phyloP scores from a whole-genome alignment of 2,113 vertebrate species.

The Mormyrus iriodes region DNA sequence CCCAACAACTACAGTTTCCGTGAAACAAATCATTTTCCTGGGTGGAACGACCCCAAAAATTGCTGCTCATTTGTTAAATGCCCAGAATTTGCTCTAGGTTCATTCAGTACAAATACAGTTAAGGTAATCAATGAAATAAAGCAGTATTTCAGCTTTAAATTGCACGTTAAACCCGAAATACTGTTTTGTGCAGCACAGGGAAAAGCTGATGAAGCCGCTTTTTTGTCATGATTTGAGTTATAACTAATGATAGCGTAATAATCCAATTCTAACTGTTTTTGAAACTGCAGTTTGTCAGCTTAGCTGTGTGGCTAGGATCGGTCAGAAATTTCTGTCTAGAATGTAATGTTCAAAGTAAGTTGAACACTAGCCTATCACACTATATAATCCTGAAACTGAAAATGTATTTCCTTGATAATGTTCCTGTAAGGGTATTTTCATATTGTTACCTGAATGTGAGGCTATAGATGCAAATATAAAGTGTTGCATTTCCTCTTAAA shows the following conservation, averaged over 20 bases:
- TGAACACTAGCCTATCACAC: not conserved
- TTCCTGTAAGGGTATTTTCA: not conserved
- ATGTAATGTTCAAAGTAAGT: not conserved
- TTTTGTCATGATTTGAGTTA: not conserved
- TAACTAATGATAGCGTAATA: not conserved
- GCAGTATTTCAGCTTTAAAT: not conserved
- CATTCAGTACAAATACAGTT: not conserved
- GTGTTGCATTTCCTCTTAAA: constrained; percentile 21
- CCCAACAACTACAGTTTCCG: constrained; percentile 58
- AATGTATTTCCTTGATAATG: not conserved
- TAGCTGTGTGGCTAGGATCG: not conserved
- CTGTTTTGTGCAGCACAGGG: constrained; percentile 26
- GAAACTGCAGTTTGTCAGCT: not conserved
- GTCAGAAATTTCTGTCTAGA: not conserved
- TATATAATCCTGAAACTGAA: not conserved
- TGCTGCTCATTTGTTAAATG: constrained; percentile 7
- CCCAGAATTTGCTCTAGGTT: not conserved
- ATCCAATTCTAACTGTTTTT: not conserved
- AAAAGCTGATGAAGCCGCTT: not conserved
- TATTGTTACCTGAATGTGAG: constrained; percentile 31
- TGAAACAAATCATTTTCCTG: constrained; percentile 51
- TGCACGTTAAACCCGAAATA: not conserved
- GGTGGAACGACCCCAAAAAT: not conserved
- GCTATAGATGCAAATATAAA: constrained; percentile 34
- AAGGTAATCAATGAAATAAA: not conserved